Evolutionary conservation across 2,113 vertebrate genomes (phyloP).

Genomic region (Strix aluco): DNA sequence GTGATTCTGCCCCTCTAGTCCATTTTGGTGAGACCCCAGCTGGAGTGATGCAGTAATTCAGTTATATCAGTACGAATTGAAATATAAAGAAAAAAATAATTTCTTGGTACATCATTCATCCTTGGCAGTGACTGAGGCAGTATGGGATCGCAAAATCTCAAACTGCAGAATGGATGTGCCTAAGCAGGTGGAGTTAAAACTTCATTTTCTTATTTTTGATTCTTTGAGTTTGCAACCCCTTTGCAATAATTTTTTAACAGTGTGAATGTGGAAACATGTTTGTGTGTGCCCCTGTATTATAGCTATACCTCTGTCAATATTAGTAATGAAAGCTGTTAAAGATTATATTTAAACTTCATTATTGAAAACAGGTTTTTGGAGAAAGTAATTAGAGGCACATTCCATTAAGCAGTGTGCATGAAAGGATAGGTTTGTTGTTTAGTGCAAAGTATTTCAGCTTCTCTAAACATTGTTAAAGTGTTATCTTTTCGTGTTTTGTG

Average conservation of each 20-base stretch:
- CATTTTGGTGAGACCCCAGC: rapidly evolving
- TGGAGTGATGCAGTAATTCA: not conserved
- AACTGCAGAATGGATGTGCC: not conserved
- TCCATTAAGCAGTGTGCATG: not conserved
- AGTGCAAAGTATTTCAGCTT: not conserved
- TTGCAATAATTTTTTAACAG: not conserved
- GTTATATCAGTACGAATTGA: not conserved
- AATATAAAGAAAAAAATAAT: not conserved
- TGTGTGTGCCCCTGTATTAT: not conserved
- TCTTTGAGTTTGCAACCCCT: not conserved
- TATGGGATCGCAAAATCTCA: not conserved
- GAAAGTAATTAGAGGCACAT: not conserved
- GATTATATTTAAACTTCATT: not conserved
- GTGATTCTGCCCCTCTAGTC: not conserved
- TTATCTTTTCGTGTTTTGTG: not conserved
- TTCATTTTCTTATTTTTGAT: not conserved
- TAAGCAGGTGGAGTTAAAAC: not conserved
- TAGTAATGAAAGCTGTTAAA: not conserved
- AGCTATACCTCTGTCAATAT: not conserved
- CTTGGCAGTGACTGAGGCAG: rapidly evolving
- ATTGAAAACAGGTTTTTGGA: not conserved
- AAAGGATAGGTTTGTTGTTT: not conserved
- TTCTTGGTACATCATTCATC: not conserved
- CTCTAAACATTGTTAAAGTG: not conserved
- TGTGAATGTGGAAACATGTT: not conserved